Percentiles rank a stretch among this genome's conserved stretches.
Conservation (phyloP, 1,140 invertebrate species). For the Pseudobourletiella spinata region DNA sequence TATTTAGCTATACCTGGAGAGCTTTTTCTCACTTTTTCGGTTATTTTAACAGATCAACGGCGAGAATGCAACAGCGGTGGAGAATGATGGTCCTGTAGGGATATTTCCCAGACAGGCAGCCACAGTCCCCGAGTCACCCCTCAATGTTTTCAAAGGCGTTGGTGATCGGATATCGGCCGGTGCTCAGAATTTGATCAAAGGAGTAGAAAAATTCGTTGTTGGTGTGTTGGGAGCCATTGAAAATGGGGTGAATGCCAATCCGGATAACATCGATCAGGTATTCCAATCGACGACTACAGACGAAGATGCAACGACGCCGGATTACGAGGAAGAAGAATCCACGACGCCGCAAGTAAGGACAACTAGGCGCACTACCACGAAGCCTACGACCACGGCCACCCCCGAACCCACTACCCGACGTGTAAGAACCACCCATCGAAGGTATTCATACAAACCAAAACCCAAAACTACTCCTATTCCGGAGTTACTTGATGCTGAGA, state of each 20-base stretch:
- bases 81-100: neutral
- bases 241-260: neutral
- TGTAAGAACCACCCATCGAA: neutral
- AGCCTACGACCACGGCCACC: neutral
- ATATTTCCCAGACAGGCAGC: neutral
- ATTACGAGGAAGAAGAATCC: conserved; percentile 1
- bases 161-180: neutral
- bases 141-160: neutral
- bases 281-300: neutral
- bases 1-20: no score
- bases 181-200: neutral
- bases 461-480: neutral
- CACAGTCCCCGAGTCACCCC: no score
- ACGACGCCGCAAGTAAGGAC: neutral
- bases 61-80: no score
- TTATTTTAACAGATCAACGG: no score
- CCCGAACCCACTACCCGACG: neutral
- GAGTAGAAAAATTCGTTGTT: conserved; percentile 4
- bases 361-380: neutral
- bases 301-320: conserved; percentile 3
- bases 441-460: neutral
- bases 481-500: no score
- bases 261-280: neutral
- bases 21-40: no score
- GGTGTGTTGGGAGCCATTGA: conserved; percentile 9